Evolutionary conservation across 2,797 vertebrate genomes (phyloP), one percentile per base, ranked within the genome.

Genomic region (Sebastes nivosus): DNA sequence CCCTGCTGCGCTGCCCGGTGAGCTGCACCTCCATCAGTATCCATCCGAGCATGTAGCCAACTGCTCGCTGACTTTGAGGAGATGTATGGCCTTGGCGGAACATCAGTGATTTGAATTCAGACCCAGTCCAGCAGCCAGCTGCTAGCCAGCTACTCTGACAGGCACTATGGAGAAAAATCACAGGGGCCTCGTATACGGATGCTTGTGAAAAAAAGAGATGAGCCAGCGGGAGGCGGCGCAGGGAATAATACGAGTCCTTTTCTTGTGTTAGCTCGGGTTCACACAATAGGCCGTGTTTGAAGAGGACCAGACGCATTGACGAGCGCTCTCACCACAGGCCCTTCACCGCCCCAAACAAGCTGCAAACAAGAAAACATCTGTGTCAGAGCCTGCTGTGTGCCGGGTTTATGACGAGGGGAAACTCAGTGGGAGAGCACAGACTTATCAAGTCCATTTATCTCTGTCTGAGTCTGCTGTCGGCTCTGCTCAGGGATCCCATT

Each of bases 231-330:
- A 75, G 76, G 68, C 18, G 5, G 34, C 16, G 6, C 34, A 32
- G 25, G 72, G 72, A 72, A 81, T 70, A 73, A 78, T 22, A 59
- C 5, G 11, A 42, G 42, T 68, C 67, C 84, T 90, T 67, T 73
- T 80, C 75, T 83, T 77, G 82, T 67, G 57, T 72, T 75, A 77
- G 79, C 77, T 63, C 14, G 69, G 72, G 38, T 77, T 74, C 70
- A 89, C 83, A 93, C 82, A 89, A 87, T 74, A 74, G 52, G 52
- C 42, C 65, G 64, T 87, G 87, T 89, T 92, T 89, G 85, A 77
- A 89, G 84, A 86, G 79, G 67, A 79, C 64, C 82, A 88, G 86
- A 87, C 72, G 55, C 87, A 91, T 87, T 87, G 87, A 91, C 74
- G 72, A 86, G 69, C 14, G 27, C 67, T 29, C 74, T 80, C 86